Percentiles rank a stretch among this genome's conserved stretches.
Evolutionary conservation across 2,113 vertebrate species (phyloP).

Genomic region (Aspidoscelis tigris): DNA sequence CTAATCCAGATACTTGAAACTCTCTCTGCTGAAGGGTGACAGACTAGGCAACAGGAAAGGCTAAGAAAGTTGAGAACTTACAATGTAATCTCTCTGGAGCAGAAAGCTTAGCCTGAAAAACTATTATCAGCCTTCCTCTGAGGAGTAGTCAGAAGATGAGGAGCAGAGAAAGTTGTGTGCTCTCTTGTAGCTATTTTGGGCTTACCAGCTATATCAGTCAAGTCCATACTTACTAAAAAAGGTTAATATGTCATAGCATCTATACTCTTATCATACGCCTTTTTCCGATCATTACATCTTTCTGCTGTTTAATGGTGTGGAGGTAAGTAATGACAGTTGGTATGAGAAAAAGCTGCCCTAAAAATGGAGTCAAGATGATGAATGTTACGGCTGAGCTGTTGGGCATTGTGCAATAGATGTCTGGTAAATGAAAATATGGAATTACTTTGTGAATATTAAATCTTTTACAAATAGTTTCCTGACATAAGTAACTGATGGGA

Average conservation of each 20-base stretch:
- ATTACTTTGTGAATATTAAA: conserved; percentile 54
- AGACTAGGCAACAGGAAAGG: neutral
- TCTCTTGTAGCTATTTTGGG: neutral
- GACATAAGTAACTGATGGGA: conserved; percentile 50
- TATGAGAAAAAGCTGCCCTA: neutral
- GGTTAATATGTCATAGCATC: neutral
- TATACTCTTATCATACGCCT: neutral
- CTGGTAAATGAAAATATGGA: conserved; percentile 48
- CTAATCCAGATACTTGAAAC: no score
- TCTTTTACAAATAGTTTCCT: conserved; percentile 59
- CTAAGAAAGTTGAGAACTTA: neutral
- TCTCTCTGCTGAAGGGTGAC: neutral
- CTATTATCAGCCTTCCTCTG: neutral
- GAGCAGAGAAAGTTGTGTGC: no score
- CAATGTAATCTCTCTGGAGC: neutral
- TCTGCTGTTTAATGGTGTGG: neutral
- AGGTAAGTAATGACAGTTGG: neutral
- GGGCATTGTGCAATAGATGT: conserved; percentile 32
- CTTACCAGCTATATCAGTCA: neutral
- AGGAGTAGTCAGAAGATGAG: neutral
- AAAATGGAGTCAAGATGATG: conserved; percentile 18
- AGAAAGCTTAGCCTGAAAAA: neutral
- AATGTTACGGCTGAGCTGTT: conserved; percentile 44
- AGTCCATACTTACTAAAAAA: neutral
- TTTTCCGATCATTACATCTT: conserved; percentile 5